Evolutionary conservation across 2,797 vertebrate species (phyloP).

Genomic region (Eospalax fontanierii): DNA sequence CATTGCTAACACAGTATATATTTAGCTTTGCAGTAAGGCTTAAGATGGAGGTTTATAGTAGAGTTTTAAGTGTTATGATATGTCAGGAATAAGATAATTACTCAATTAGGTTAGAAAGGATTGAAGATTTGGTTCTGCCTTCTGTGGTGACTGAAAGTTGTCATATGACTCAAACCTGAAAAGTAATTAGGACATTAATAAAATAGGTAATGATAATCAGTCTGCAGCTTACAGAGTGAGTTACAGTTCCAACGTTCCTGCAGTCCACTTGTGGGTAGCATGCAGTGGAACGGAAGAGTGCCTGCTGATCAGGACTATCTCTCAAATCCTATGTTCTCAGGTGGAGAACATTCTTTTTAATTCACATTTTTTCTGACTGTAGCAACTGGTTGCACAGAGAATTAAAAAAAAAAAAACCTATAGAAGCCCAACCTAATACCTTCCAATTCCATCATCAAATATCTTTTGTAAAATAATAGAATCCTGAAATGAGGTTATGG

Average conservation of each 20-base stretch:
- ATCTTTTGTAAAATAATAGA: slow-evolving; percentile 6
- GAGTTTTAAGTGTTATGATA: neutral
- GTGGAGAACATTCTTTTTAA: neutral
- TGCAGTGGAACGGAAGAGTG: neutral
- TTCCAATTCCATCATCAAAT: slow-evolving; percentile 27
- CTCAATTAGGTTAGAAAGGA: neutral
- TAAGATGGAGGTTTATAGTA: neutral
- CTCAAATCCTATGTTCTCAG: neutral
- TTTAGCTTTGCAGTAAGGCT: neutral
- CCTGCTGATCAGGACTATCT: neutral
- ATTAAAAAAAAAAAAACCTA: neutral
- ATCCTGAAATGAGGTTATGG: neutral
- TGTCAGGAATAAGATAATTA: neutral
- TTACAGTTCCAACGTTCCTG: neutral
- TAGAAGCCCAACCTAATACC: neutral
- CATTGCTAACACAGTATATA: neutral
- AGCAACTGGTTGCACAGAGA: neutral
- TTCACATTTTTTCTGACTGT: neutral
- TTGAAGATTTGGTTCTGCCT: neutral
- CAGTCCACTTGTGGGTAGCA: neutral
- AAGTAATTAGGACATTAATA: neutral
- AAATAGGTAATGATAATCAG: neutral
- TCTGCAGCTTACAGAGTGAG: neutral
- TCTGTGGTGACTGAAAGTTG: neutral
- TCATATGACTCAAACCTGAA: neutral